Evolutionary conservation across 2,797 vertebrate genomes (phyloP).

Genomic region (Lerista edwardsae): DNA sequence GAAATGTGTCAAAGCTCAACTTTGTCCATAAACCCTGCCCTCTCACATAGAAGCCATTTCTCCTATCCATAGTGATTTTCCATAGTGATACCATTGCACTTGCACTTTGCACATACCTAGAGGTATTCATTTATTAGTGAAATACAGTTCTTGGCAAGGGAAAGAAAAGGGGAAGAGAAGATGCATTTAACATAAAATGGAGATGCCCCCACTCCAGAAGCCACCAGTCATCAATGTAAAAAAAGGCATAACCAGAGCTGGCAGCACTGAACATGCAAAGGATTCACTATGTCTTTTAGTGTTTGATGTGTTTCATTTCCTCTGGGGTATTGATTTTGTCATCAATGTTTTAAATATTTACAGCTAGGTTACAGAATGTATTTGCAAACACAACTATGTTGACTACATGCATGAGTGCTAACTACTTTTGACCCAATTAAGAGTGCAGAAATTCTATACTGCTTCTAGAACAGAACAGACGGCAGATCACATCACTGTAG

Average conservation of each 20-base stretch:
- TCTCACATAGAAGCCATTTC: neutral
- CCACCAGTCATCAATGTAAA: neutral
- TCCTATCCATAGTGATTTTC: neutral
- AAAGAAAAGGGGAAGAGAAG: neutral
- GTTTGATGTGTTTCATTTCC: conserved; percentile 42
- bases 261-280: conserved; percentile 12
- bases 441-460: conserved; percentile 9
- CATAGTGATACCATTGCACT: neutral
- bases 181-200: neutral
- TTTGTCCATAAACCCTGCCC: neutral
- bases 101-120: neutral
- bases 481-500: neutral
- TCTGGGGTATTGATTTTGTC: conserved; percentile 42
- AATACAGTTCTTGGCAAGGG: neutral
- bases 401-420: conserved; percentile 27
- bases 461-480: conserved; percentile 15
- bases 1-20: neutral
- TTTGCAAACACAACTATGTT: neutral
- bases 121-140: neutral
- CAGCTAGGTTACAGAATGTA: neutral
- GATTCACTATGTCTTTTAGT: conserved; percentile 40
- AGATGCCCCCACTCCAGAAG: neutral
- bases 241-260: neutral
- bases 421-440: conserved; percentile 29
- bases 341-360: conserved; percentile 41